Base-by-base conservation (phyloP, 2,797 vertebrate genomes). In the Siniperca undulata region DNA sequence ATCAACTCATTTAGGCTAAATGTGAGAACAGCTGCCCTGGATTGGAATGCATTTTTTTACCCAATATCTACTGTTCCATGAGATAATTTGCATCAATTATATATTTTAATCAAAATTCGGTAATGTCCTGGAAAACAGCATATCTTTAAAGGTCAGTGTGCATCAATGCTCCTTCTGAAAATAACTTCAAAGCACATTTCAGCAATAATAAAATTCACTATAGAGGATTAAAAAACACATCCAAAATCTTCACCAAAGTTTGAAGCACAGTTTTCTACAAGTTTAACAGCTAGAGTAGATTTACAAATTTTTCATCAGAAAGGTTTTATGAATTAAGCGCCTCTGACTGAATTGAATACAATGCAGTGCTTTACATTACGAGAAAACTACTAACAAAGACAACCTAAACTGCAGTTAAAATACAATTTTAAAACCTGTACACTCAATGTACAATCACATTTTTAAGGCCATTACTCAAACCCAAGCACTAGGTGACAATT, bases 1-100 rank as follows among this genome's bases (percentile, higher is more conserved):
- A 88, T 91, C 74, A 75, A 83, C 67, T 78, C 70, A 86, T 80
- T 89, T 84, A 85, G 62, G 75, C 74, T 77, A 68, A 89, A 91
- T 87, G 81, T 78, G 73, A 80, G 38, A 86, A 80, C 80, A 70
- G 76, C 55, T 38, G 48, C 61, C 61, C 44, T 22, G 34, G n/a
- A 19, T 24, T 55, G 30, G 83, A 62, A 66, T 42, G 7, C 50
- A 50, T 34, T 27, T 50, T 42, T 70, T 42, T 67, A 20, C 8
- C 27, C 17, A 53, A 48, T 52, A 67, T 46, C 40, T 71, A 19
- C 56, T 52, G 30, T 48, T 80, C 16, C 9, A 34, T 70, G 48
- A 48, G 66, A 83, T 79, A 2, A 71, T 82, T 58, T 86, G 38
- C 62, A 71, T 70, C 10, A 19, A 40, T 76, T 73, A 40, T 34